Base-by-base conservation (phyloP, 2,888 invertebrate species). In the Melanophora roralis region DNA sequence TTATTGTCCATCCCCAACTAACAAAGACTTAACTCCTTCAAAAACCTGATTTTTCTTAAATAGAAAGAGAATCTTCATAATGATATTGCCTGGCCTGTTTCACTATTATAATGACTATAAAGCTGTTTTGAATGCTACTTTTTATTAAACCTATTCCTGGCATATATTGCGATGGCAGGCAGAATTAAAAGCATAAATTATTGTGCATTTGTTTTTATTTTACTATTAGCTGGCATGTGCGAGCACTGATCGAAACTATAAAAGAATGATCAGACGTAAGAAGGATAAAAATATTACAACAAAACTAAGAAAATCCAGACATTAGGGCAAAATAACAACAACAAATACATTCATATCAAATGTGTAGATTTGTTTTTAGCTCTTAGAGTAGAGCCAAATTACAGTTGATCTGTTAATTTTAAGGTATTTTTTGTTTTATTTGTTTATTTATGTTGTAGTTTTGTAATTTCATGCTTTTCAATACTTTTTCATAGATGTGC, bases 221-320 rank as follows among this genome's bases (percentile, higher is more conserved):
- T 40, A 27, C 9, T 11, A 21, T 21, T 27, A 6, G 27, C 27
- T 27, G 27, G 27, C 27, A 27, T 27, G 57, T 57, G 23, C 40
- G 40, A 40, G 64, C 45, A 47, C 38, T 38, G 34, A 53, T 34
- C 38, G 38, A 38, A 73, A 40, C n/a, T 34, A 51, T 21, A 23
- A 21, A 14, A 23, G 23, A 27, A 27, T 6, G 23, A 21, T 34
- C 12, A 19, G 7, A n/a, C 9, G 40, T 21, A 43, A 27, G 32
- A 47, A 38, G 1, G 16, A 19, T n/a, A 57, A 47, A 59, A 49
- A 36, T 45, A 67, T 59, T 67, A 59, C 59, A 19, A 51, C n/a
- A 67, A 68, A 43, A 53, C 45, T 60, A 62, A 43, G 53, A 76
- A 43, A 55, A 69, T 69, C 62, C 69, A 69, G 76, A 69, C 64